Evolutionary conservation across 2,113 vertebrate genomes (phyloP), one percentile per base, ranked within the genome.

Genomic region (Okapia johnstoni): DNA sequence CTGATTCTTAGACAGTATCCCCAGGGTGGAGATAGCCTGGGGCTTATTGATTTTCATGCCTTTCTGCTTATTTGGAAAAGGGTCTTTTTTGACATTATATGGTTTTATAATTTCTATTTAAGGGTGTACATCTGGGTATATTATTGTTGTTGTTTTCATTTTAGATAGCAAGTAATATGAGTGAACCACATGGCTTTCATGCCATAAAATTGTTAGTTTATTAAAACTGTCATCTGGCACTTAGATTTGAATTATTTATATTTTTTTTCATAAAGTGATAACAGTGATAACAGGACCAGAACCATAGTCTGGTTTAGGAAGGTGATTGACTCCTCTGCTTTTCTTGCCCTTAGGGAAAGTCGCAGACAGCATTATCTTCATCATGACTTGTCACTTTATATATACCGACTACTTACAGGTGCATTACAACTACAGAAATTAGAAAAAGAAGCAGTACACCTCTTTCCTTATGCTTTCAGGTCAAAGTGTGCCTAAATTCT

Each of bases 241-340:
- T 86, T 90, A 70, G 81, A 36, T 93, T 77, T 95, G 70, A 95
- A 92, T 92, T 83, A 95, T 97, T 95, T 77, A 30, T 89, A 77
- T 77, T 70, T 81, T 90, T 92, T 61, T 50, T 23, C 19, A 60
- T 73, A 91, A 88, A 92, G 70, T 80, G 7, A 88, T 58, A 66
- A 95, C n/a, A 58, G 17, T 86, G n/a, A n/a, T 92, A 80, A 79
- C 4, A 36, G 40, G 55, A 91, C 43, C 19, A 91, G 46, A 60
- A 63, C 25, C 52, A 46, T n/a, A 91, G 57, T 52, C 57, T 93
- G 36, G 28, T 36, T 43, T 17, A 58, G 79, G 66, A 73, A 76
- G 40, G 58, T 52, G 54, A 85, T 17, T 28, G 70, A 73, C 46
- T 48, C 2, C 7, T 90, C 66, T 61, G 50, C 66, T 58, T 88